phyloP scores from a whole-genome alignment of 2,888 invertebrate species.

The Anarsia innoxiella region DNA sequence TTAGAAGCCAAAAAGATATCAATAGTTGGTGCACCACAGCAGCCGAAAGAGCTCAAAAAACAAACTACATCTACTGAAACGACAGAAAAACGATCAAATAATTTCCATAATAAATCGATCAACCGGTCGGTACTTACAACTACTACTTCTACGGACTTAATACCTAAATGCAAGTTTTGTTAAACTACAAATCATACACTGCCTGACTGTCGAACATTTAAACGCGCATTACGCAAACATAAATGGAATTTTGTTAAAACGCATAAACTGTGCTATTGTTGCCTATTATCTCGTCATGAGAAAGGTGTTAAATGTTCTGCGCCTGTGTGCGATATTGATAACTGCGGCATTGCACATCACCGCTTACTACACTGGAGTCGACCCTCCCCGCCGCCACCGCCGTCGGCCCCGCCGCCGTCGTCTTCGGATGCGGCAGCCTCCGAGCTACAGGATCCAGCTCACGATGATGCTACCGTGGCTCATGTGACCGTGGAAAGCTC shows the following conservation, averaged over 20 bases:
- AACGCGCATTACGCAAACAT: constrained; percentile 17
- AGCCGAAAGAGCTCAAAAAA: background rate
- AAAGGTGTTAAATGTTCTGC: background rate
- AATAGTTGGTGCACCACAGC: constrained; percentile 5
- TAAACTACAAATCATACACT: constrained; percentile 7
- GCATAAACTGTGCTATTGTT: constrained; percentile 11
- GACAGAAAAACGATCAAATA: background rate
- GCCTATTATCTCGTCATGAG: background rate
- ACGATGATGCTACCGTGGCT: no score
- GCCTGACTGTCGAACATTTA: constrained; percentile 16
- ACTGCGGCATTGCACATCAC: constrained; percentile 12
- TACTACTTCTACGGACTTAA: background rate
- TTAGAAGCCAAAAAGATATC: constrained; percentile 13
- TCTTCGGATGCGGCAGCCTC: no score
- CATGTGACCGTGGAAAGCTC: no score
- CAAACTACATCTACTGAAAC: background rate
- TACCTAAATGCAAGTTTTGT: constrained; percentile 9
- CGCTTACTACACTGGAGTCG: constrained; percentile 13
- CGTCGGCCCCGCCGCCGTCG: no score
- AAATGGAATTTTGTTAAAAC: constrained; percentile 15
- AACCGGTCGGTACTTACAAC: constrained; percentile 5
- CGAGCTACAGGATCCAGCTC: no score
- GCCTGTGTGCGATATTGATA: background rate
- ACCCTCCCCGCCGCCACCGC: background rate
- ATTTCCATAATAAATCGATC: no score